Base-by-base conservation (phyloP, 1,140 invertebrate genomes). In the Scaptomyza graminum region DNA sequence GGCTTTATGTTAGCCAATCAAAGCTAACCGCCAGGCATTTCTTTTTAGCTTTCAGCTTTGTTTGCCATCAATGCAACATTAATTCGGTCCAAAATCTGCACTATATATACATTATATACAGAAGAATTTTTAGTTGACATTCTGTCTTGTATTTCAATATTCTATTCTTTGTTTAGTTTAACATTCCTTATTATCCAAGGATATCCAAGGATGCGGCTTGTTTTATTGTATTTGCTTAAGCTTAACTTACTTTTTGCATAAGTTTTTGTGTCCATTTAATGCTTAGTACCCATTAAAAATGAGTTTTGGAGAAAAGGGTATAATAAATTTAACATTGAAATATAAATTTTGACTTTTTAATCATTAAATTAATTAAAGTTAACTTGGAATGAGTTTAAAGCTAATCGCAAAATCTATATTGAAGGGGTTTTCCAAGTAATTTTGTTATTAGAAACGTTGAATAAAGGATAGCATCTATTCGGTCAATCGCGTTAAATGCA, bases 1-100 rank as follows among this genome's bases (percentile, higher is more conserved):
- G 55, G 47, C 43, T 59, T 34, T 34, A 57, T 66, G 68, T 64
- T 44, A 65, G 54, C 47, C 60, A 68, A 52, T 73, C 61, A 79
- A 76, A 57, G 31, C 15, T 12, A 22, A 50, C 44, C 61, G 25
- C 37, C 39, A 11, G 18, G 41, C 12, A 44, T 31, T 57, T 31
- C 22, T 44, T 50, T 51, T 51, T 5, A n/a, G 31, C 31, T 34
- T 34, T 34, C 7, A 34, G 8, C 18, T 28, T 18, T 28, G 7
- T n/a, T 37, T 39, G 54, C 62, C 66, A 72, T 72, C 69, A 72
- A 54, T 41, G 54, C 28, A 22, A 34, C 22, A 34, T n/a, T 51
- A 49, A 59, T 7, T 50, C 37, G 11, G 1, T 2, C 18, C 18
- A 15, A 50, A 9, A 22, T n/a, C 37, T 41, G 37, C 37, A 41